Evolutionary conservation across 2,113 vertebrate genomes (phyloP).

Genomic region (Cinclus mexicanus): DNA sequence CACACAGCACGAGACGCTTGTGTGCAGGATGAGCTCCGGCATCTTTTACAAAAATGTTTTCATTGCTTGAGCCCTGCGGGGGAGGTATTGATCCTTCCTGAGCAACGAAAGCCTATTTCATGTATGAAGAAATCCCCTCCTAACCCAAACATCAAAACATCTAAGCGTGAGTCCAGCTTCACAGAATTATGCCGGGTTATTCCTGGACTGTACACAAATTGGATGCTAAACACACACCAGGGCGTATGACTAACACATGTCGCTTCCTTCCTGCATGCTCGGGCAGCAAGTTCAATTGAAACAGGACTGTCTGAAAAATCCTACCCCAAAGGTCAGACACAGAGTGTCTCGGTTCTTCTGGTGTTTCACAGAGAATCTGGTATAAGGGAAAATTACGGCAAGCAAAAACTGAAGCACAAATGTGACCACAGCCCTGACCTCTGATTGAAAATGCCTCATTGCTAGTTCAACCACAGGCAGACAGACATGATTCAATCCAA

Average conservation of each 20-base stretch:
- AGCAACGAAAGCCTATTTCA: constrained; percentile 12
- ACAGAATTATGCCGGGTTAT: constrained; percentile 16
- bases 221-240: constrained; percentile 52
- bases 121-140: constrained; percentile 54
- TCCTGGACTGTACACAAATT: constrained; percentile 47
- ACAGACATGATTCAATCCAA: constrained; percentile 69
- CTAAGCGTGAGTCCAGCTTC: constrained; percentile 6
- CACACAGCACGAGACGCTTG: accelerated
- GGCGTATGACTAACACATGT: constrained; percentile 74
- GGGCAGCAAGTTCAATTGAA: constrained; percentile 63
- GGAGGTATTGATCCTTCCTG: not conserved
- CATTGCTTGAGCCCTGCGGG: not conserved
- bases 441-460: constrained; percentile 67
- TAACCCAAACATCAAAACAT: constrained; percentile 51
- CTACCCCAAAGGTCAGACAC: constrained; percentile 54
- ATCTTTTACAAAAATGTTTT: constrained; percentile 40
- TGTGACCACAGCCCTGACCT: constrained; percentile 67
- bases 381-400: constrained; percentile 57
- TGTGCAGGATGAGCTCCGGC: not conserved
- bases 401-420: constrained; percentile 58
- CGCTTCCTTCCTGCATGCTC: constrained; percentile 72
- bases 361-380: constrained; percentile 52
- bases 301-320: constrained; percentile 59
- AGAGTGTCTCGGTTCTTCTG: constrained; percentile 48
- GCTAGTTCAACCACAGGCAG: constrained; percentile 64